A percentile compares a stretch with the other conserved stretches of the same genome.
Conservation (phyloP, 1,140 invertebrate species). For the Dreissena rostriformis region DNA sequence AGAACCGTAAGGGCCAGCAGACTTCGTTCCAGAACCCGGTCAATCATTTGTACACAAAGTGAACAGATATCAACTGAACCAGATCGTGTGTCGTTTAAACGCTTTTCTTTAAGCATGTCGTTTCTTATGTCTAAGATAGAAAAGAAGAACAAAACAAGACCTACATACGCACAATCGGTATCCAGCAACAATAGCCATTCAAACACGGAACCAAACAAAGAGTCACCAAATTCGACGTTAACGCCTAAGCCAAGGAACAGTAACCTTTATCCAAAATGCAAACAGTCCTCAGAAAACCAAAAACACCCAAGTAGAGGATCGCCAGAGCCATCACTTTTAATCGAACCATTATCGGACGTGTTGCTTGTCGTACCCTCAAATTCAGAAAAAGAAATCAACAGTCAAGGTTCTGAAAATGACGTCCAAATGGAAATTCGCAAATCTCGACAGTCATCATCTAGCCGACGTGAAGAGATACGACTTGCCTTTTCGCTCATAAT, state of each 20-base stretch:
- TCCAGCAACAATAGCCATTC: not conserved
- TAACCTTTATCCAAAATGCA: not conserved
- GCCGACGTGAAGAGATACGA: conserved; percentile 65
- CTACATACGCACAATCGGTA: not conserved
- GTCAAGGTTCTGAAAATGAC: not conserved
- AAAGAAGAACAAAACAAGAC: no score
- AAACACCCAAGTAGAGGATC: not conserved
- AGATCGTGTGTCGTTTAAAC: not conserved
- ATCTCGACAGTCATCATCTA: conserved; percentile 5
- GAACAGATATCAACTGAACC: not conserved
- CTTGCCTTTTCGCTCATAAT: conserved; percentile 67
- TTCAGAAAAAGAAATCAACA: not conserved
- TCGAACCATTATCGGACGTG: not conserved
- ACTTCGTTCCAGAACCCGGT: not conserved
- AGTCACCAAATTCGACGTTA: not conserved
- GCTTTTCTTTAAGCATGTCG: not conserved
- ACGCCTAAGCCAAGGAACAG: no score
- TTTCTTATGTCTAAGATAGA: no score
- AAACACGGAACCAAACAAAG: not conserved
- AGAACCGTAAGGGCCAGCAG: conserved; percentile 57
- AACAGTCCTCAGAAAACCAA: not conserved
- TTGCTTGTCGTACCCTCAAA: not conserved
- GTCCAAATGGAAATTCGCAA: not conserved
- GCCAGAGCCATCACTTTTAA: not conserved
- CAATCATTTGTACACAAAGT: not conserved